Evolutionary conservation across 2,888 invertebrate genomes (phyloP), one percentile per base, ranked within the genome.

Genomic region (Pyrrhia umbra): DNA sequence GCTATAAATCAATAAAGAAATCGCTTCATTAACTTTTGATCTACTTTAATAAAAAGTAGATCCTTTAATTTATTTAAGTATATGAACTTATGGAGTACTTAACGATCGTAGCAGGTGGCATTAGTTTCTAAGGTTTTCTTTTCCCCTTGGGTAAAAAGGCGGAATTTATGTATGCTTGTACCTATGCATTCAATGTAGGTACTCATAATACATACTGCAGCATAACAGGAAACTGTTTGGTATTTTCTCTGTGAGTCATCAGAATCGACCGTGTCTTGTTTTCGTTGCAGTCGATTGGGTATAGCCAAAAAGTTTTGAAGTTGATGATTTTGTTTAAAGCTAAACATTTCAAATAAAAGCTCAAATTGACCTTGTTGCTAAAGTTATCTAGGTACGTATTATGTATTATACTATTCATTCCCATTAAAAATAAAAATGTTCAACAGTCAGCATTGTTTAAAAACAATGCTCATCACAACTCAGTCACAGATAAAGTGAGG

Each of bases 1-100:
- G 61, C 63, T 68, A 68, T 70, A 77, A 82, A 73, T 71, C 61
- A 77, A 60, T 75, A 51, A 74, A 78, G 79, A 79, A 79, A 80
- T 63, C 81, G 65, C 49, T 62, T 57, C 59, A 56, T 65, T 60
- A 58, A 56, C 40, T 58, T 56, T 54, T 34, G 46, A 67, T 45
- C 23, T 25, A 70, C 49, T 71, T 54, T 23, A 58, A 62, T 68
- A 39, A 56, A 27, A 34, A 46, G 27, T 23, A 23, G 61, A 42
- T 60, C 13, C 42, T 56, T 27, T 47, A 10, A 42, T 50, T 42
- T 16, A 52, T 52, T 66, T 18, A 27, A n/a, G n/a, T n/a, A n/a
- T n/a, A n/a, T n/a, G n/a, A n/a, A n/a, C n/a, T n/a, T n/a, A n/a
- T n/a, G n/a, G n/a, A n/a, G n/a, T n/a, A n/a, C n/a, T 6, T 27